Evolutionary conservation across 2,888 invertebrate genomes (phyloP).

Genomic region (Ormyrus labotus): DNA sequence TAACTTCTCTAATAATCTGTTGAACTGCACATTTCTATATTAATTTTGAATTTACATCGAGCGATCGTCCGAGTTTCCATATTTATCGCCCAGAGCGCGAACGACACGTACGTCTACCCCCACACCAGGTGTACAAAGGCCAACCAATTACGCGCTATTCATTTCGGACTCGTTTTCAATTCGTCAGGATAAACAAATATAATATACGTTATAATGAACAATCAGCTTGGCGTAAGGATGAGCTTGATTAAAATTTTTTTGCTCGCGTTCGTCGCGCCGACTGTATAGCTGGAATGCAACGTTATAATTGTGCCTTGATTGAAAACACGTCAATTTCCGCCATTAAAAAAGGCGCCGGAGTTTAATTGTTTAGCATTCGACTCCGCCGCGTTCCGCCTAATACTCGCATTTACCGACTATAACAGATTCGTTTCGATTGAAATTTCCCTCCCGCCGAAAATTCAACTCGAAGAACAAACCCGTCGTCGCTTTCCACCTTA

Average conservation of each 20-base stretch:
- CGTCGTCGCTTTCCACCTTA: too few relatives aligned
- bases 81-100: neutral
- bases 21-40: conserved; percentile 13
- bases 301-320: conserved; percentile 31
- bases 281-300: neutral
- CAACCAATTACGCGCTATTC: conserved; percentile 40
- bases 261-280: neutral
- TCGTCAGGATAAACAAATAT: conserved; percentile 38
- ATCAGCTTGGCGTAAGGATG: conserved; percentile 25
- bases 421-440: too few relatives aligned
- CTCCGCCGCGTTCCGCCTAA: too few relatives aligned
- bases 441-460: too few relatives aligned
- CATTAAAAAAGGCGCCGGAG: too few relatives aligned
- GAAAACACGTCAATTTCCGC: conserved; percentile 33
- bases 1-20: neutral
- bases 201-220: conserved; percentile 39
- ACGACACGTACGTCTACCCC: neutral
- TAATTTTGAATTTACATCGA: conserved; percentile 20
- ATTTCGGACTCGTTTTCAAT: conserved; percentile 37
- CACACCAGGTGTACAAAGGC: neutral
- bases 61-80: neutral
- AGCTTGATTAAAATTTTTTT: conserved; percentile 32
- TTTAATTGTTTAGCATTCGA: too few relatives aligned
- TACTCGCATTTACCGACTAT: too few relatives aligned
- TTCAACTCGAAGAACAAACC: too few relatives aligned